Evolutionary conservation across 2,113 vertebrate genomes (phyloP), one percentile per base, ranked within the genome.

Genomic region (Peromyscus polionotus): DNA sequence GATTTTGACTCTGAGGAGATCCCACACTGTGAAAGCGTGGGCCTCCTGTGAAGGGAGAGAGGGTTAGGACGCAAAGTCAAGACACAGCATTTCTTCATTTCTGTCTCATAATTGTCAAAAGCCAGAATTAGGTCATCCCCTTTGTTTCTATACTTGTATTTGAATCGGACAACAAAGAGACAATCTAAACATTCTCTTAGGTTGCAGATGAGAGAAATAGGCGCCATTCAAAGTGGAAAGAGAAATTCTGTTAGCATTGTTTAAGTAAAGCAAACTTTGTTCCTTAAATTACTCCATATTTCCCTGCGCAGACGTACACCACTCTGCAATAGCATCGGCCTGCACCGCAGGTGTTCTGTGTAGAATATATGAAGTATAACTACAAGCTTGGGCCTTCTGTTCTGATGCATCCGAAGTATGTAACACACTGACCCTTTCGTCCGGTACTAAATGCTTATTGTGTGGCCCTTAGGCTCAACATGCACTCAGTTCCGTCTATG

Each of bases 401-500:
- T 90, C 26, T 67, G 79, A 54, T 81, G n/a, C 86, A 91, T 63
- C 73, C 59, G 0, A 10, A 75, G 80, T 93, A 10, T 80, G 92
- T 89, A 33, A 76, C 80, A 22, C 95, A 75, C 92, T 77, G 28
- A 90, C 48, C 51, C 11, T 75, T 97, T 90, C 76, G 67, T 98
- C 87, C 97, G 93, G 93, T 97, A 96, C 95, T 97, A 95, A 97
- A 93, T 95, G 88, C 87, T 96, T 79, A 63, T 67, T 17, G 73
- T 54, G 48, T 3, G 11, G 45, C 72, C 95, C 92, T 88, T 93
- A 63, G 42, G 86, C 93, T 80, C 75, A 42, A 57, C 0, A 88
- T 97, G 81, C 97, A 97, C 98, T 93, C 83, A 93, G 96, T 98
- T 95, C 97, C 72, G 57, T 76, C 79, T 63, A 91, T 31, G 51